Base-by-base conservation (phyloP, 2,797 vertebrate species). In the Saguinus oedipus region DNA sequence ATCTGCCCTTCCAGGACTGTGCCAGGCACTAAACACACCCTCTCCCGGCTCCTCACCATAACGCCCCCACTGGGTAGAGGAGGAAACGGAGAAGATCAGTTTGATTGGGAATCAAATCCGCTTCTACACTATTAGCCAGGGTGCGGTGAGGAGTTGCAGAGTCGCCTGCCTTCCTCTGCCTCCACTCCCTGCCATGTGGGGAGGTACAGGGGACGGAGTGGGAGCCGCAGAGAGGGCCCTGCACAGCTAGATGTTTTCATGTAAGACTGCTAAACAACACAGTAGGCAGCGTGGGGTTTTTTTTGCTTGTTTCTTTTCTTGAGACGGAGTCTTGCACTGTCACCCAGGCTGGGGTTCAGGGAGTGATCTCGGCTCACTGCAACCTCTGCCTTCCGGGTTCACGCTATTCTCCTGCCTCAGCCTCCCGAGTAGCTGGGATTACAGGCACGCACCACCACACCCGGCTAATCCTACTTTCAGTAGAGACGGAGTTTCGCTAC, bases 31-130 rank as follows among this genome's bases (percentile, higher is more conserved):
- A 46, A 57, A 12, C 5, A 78, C 1, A 17, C 4, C 27, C 7
- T 39, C 39, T 59, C 14, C 42, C 59, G 26, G 19, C 3, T 59
- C 27, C 26, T 48, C 42, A 44, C 17, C 13, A 26, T 26, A 26
- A 20, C 19, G 42, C 50, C 10, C 44, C 42, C 1, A 15, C 27
- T 0, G 2, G 3, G 36, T 15, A 4, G 50, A 61, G 8, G 11
- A 36, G 44, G 19, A 76, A 74, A 46, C 22, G 9, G 61, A 91
- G 36, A 55, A 48, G 5, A 82, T 19, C 8, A 26, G 3, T 12
- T 26, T 17, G 6, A 57, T 79, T n/a, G 14, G 36, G 22, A 85
- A 44, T 80, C 9, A 22, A 48, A 61, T 36, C 42, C 4, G 17
- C 39, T 82, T 92, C 76, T 39, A 83, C 24, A 44, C 6, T 70